These are phyloP conservation scores for Istiophorus platypterus DNA, from an alignment of 2,113 vertebrate species.

Conservation along the genomic window DNA sequence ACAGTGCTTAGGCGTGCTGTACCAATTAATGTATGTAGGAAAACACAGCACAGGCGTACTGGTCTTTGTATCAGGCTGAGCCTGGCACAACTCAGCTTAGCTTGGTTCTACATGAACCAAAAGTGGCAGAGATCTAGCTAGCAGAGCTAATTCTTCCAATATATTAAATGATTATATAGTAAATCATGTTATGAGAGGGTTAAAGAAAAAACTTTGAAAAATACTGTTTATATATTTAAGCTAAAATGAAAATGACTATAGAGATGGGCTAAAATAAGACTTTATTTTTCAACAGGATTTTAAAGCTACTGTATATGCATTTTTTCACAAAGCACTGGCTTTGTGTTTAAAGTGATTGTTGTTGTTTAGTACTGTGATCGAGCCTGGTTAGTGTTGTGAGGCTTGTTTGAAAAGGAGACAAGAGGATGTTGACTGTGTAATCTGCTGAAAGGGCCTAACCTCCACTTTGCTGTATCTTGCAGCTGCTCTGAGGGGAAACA, in stretches of 20 bases:
- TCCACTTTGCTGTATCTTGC: slow-evolving; percentile 49
- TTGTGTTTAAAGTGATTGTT: background rate
- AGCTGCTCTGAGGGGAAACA: slow-evolving; percentile 92
- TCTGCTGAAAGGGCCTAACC: slow-evolving; percentile 37
- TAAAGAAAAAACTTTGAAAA: background rate
- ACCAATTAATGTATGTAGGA: background rate
- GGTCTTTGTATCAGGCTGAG: background rate
- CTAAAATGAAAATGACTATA: background rate
- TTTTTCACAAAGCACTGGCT: background rate
- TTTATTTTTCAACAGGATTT: background rate
- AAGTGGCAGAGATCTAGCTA: background rate
- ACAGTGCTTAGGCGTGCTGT: too few relatives aligned
- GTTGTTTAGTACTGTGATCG: background rate
- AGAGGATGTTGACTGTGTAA: slow-evolving; percentile 50
- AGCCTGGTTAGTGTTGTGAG: slow-evolving; percentile 42
- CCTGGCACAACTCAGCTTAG: background rate
- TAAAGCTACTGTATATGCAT: background rate
- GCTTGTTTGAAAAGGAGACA: slow-evolving; percentile 64
- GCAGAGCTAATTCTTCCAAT: background rate
- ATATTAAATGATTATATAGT: background rate
- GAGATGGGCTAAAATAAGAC: background rate
- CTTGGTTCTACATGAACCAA: background rate
- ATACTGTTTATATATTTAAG: background rate
- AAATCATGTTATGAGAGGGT: background rate
- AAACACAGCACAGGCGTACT: background rate